Conservation (phyloP, 2,113 vertebrate genomes). For the Catharus bicknelli region DNA sequence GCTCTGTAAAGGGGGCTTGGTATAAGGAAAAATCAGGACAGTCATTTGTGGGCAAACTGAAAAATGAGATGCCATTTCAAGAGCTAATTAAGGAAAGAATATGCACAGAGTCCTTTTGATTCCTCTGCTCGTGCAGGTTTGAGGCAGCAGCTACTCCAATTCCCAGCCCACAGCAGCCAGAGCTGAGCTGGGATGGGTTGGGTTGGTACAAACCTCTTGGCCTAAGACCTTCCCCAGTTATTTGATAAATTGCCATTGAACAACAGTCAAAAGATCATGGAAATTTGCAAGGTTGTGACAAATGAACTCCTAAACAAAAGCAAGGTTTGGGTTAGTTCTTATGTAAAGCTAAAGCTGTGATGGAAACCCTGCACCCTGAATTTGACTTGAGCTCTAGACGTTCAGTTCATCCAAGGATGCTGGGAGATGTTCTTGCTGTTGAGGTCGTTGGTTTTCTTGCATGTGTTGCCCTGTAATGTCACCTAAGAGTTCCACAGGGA, state of each 20-base stretch:
- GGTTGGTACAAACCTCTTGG: not conserved
- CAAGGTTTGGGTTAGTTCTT: not conserved
- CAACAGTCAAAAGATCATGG: not conserved
- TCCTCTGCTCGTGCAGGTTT: not conserved
- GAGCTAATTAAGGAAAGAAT: not conserved
- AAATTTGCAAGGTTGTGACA: not conserved
- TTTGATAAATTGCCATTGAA: not conserved
- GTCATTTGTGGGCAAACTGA: not conserved
- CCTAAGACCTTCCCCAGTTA: not conserved
- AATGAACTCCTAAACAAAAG: not conserved
- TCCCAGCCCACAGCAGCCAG: not conserved
- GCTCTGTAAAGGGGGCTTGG: not conserved
- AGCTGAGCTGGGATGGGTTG: not conserved
- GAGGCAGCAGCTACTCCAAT: not conserved
- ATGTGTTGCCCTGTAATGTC: not conserved
- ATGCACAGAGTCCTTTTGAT: not conserved
- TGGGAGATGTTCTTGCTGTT: not conserved
- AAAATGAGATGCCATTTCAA: not conserved
- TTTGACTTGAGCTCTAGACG: not conserved
- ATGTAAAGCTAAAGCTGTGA: not conserved
- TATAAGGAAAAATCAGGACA: not conserved
- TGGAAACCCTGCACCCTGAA: not conserved
- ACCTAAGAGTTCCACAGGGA: not conserved
- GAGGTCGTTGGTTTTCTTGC: not conserved
- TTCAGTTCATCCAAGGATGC: not conserved